phyloP scores from a whole-genome alignment of 2,113 vertebrate genomes.

The Neolamprologus tretocephalus region DNA sequence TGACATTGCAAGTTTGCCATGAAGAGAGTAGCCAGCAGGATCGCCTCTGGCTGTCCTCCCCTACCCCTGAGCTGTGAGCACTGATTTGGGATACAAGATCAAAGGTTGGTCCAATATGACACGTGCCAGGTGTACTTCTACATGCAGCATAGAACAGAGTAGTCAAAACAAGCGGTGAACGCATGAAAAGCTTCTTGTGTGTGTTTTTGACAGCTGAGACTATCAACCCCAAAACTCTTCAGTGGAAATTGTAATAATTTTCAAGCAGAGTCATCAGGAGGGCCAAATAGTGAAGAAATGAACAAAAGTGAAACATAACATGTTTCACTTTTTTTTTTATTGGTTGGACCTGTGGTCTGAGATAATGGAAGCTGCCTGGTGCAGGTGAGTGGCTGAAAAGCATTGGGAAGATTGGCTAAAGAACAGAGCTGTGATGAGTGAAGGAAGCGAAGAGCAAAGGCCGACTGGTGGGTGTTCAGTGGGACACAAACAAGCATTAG shows the following conservation, averaged over 20 bases:
- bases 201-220: neutral
- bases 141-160: neutral
- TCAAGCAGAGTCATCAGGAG: neutral
- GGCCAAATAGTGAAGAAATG: neutral
- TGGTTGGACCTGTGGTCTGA: neutral
- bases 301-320: neutral
- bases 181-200: neutral
- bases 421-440: neutral
- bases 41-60: neutral
- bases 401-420: neutral
- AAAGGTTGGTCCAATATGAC: slow-evolving; percentile 67
- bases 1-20: neutral
- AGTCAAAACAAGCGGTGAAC: neutral
- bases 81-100: slow-evolving; percentile 78
- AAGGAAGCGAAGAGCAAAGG: neutral
- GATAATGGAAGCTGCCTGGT: neutral
- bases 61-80: slow-evolving; percentile 79
- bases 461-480: neutral
- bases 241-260: neutral
- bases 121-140: neutral
- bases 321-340: too few species aligned
- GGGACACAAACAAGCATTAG: neutral
- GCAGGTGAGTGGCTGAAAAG: neutral
- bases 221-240: neutral
- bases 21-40: neutral